Base-by-base conservation (phyloP, 2,888 invertebrate genomes). In the Patella depressa region DNA sequence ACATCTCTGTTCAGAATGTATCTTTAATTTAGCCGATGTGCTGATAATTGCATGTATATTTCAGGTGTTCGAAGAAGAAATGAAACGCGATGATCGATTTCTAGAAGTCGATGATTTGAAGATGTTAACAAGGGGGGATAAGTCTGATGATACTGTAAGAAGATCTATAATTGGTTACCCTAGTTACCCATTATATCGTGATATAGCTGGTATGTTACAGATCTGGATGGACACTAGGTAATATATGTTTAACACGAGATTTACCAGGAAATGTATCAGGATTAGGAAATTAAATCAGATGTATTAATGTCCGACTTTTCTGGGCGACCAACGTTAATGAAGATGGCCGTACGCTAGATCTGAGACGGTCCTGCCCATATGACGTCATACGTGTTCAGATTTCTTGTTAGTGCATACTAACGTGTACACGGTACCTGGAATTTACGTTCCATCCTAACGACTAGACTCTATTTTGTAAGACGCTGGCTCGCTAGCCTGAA, bases 141-240 rank as follows among this genome's bases (percentile, higher is more conserved):
- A 82, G 69, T 76, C 73, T 53, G 76, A 78, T 5, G 80, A 53
- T 15, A 71, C 72, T 17, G 82, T 83, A 55, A 80, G 89, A 65
- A 73, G 80, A 73, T 79, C 83, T 9, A 89, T 89, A 53, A 71
- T 88, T 76, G 90, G 90, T 17, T 90, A 89, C 74, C 89, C 90
- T 12, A 83, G 86, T 19, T 83, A 86, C 73, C 90, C 90, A 2
- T 79, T 90, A 7, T 89, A 88, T 79, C 83, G 81, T 34, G 89
- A 89, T 74, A 78, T 90, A 55, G 86, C 85, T 7, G 79, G 79
- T 29, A 88, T 88, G 87, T 78, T 89, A 45, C 81, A 85, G 15
- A 74, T 80, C 17, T 90, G 90, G 90, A 83, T 89, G 83, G 81
- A 86, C 15, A 84, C 83, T 24, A 85, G 79, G 89, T 89, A 45